Percentiles rank a stretch among this genome's conserved stretches.
Conservation (phyloP, 2,113 vertebrate species). For the Globicephala melas region DNA sequence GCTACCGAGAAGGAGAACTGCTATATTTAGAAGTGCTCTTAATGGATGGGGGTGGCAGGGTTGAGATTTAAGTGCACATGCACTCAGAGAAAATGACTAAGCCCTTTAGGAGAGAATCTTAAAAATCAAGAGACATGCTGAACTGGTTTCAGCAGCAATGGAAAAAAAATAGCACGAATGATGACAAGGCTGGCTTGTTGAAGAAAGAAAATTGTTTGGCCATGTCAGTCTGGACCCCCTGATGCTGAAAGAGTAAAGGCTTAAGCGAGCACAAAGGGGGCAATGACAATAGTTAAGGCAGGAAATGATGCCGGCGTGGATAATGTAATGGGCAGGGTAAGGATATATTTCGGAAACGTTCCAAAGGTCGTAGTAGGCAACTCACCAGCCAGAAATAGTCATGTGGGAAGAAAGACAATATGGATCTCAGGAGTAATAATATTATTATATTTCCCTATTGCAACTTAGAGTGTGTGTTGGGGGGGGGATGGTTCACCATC, state of each 20-base stretch:
- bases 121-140: neutral
- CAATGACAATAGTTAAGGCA: fast-evolving
- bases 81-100: neutral
- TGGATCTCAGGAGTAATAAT: fast-evolving
- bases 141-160: neutral
- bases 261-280: neutral
- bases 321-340: fast-evolving
- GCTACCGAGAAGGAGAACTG: neutral
- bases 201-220: neutral
- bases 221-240: neutral
- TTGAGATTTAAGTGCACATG: fast-evolving
- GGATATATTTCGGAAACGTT: neutral
- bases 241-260: neutral
- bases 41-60: fast-evolving
- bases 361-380: neutral
- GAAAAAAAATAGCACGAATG: neutral
- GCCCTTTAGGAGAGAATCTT: neutral
- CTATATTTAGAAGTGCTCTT: fast-evolving
- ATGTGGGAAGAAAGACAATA: neutral
- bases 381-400: neutral
- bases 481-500: no score
- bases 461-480: neutral
- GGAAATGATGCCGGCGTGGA: neutral
- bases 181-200: neutral
- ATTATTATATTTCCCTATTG: neutral